Evolutionary conservation across 2,888 invertebrate genomes (phyloP).

Genomic region (Yponomeuta malinellus): DNA sequence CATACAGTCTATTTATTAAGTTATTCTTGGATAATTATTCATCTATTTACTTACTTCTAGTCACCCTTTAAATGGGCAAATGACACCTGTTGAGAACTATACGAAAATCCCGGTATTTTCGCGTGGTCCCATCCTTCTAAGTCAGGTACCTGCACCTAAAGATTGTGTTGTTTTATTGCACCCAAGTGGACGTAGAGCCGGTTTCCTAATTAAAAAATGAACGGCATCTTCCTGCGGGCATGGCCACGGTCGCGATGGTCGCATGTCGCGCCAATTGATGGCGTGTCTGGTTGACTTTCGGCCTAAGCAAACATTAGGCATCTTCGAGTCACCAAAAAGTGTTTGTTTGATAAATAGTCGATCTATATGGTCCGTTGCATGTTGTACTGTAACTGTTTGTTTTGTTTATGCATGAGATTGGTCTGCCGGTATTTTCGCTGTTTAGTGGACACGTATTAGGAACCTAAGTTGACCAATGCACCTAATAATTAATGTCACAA

Average conservation of each 20-base stretch:
- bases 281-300: background rate
- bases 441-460: background rate
- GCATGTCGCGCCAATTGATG: background rate
- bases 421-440: background rate
- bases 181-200: conserved; percentile 30
- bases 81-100: too few relatives aligned
- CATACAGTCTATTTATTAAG: too few relatives aligned
- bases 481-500: too few relatives aligned
- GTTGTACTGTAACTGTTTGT: conserved; percentile 11
- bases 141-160: background rate
- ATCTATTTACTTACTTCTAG: too few relatives aligned
- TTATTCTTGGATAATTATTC: too few relatives aligned
- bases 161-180: background rate
- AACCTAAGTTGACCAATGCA: background rate
- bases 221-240: conserved; percentile 34
- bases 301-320: background rate
- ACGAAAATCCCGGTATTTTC: too few relatives aligned
- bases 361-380: conserved; percentile 19
- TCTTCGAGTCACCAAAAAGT: background rate
- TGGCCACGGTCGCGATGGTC: conserved; percentile 14
- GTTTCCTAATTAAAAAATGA: conserved; percentile 71
- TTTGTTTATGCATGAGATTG: background rate
- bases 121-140: too few relatives aligned
- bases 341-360: conserved; percentile 18
- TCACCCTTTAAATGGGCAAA: too few relatives aligned